Base-by-base conservation (phyloP, 2,888 invertebrate genomes). In the Ennomos quercinarius region DNA sequence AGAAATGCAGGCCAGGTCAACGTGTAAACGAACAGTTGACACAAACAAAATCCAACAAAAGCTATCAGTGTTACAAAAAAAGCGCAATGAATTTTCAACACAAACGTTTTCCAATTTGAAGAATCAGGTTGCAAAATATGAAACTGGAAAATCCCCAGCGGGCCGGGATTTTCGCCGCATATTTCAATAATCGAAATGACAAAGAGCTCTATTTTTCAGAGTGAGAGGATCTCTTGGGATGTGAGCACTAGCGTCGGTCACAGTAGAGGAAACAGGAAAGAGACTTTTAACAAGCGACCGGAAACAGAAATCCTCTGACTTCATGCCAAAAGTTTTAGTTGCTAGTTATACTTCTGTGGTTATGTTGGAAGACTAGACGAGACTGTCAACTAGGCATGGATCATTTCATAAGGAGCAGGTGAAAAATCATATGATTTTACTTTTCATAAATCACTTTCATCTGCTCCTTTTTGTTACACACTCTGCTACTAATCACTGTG, bases 181-280 rank as follows among this genome's bases (percentile, higher is more conserved):
- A 73, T 71, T 72, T 73, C 71, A 73, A 71, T 74, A 71, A 72
- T 66, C 66, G 64, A 71, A 66, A 71, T 69, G 74, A 73, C 69
- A 73, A 71, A 70, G 68, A 69, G 64, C 56, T 64, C 63, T 61
- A 66, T 68, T 62, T 63, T 65, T 66, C 64, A 63, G 41, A 55
- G 42, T 17, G 17, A 44, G 48, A 44, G 61, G 51, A 61, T 66
- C 70, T 66, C 69, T 12, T 17, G 70, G 66, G 70, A 68, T 61
- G 65, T 41, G 64, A 64, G 47, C 50, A 52, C 53, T 52, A 52
- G 55, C 54, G 2, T 17, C 9, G 45, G 27, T 38, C 35, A 39
- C 11, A 27, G 49, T 44, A 34, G 35, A 43, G 38, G 10, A 56
- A 44, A 48, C 13, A 39, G 17, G 11, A 39, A 8, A 27, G 11